A percentile compares a stretch with the other conserved stretches of the same genome.
phyloP scores from a whole-genome alignment of 2,113 vertebrate genomes.

The Hemichromis elongatus region DNA sequence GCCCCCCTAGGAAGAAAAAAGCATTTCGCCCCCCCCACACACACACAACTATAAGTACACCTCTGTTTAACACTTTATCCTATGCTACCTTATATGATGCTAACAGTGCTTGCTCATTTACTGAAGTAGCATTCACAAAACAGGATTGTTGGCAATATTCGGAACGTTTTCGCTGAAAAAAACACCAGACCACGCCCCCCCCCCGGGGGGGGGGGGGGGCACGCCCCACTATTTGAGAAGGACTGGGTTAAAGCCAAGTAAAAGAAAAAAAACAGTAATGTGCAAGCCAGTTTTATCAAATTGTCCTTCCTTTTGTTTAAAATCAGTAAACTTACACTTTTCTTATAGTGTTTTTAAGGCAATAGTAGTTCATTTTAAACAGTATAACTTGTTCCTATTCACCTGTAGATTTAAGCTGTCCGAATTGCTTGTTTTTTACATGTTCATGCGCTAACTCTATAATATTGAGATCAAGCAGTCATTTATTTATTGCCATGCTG shows the following conservation, averaged over 20 bases:
- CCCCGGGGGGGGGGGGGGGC: no score
- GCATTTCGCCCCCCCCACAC: no score
- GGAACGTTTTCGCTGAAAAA: no score
- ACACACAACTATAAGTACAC: no score
- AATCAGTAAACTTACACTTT: neutral
- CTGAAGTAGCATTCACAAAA: no score
- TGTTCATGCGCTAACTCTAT: neutral
- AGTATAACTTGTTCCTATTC: neutral
- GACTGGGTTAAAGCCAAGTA: neutral
- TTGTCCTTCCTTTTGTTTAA: neutral
- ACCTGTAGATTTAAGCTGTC: neutral
- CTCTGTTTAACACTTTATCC: no score
- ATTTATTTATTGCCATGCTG: neutral
- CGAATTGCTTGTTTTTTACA: neutral
- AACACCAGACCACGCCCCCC: no score
- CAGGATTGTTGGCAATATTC: no score
- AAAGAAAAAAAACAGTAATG: neutral
- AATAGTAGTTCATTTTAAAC: neutral
- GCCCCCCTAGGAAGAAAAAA: no score
- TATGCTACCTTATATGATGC: no score
- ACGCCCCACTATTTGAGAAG: no score
- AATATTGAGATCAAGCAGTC: neutral
- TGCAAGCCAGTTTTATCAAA: neutral
- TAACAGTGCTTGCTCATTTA: no score
- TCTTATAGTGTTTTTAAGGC: neutral